Evolutionary conservation across 2,888 invertebrate species (phyloP).

Genomic region (Lacanobia wlatinum): DNA sequence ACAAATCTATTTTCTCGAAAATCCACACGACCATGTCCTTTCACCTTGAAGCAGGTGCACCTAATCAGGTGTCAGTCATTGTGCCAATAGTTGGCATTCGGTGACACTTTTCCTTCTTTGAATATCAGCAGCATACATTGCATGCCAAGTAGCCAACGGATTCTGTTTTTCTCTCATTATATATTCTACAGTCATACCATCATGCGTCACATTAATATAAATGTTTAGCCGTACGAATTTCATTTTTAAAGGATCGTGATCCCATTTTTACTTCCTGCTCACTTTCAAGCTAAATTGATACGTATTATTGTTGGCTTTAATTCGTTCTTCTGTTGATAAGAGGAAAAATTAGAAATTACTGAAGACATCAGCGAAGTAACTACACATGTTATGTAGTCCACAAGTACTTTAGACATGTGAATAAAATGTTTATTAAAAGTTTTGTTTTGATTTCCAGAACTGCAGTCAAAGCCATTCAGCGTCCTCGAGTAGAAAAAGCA

Average conservation of each 20-base stretch:
- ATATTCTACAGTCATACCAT: slow-evolving; percentile 53
- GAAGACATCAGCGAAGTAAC: background rate
- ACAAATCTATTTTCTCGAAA: background rate
- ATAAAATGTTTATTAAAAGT: background rate
- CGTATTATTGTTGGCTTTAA: background rate
- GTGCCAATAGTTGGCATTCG: slow-evolving; percentile 63
- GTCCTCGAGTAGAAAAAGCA: slow-evolving; percentile 23
- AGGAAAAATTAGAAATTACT: background rate
- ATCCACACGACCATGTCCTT: slow-evolving; percentile 1
- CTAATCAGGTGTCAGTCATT: slow-evolving; percentile 57
- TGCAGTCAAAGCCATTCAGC: slow-evolving; percentile 2
- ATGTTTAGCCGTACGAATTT: slow-evolving; percentile 46
- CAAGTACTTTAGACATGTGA: too few relatives aligned
- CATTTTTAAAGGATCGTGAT: slow-evolving; percentile 47
- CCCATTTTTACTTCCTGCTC: slow-evolving; percentile 53
- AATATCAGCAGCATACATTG: slow-evolving; percentile 38
- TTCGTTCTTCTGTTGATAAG: background rate
- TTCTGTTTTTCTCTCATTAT: slow-evolving; percentile 66
- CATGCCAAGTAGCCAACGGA: slow-evolving; percentile 50
- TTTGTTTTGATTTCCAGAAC: slow-evolving; percentile 40
- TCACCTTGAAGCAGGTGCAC: slow-evolving; percentile 42
- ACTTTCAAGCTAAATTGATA: slow-evolving; percentile 1
- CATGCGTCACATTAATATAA: slow-evolving; percentile 54
- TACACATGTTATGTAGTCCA: background rate
- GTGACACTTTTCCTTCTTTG: slow-evolving; percentile 62